Percentiles rank a stretch among this genome's conserved stretches.
These are phyloP conservation scores for Sebastiscus albofasciatus DNA, from an alignment of 2,797 vertebrate genomes.

Conservation along the genomic window DNA sequence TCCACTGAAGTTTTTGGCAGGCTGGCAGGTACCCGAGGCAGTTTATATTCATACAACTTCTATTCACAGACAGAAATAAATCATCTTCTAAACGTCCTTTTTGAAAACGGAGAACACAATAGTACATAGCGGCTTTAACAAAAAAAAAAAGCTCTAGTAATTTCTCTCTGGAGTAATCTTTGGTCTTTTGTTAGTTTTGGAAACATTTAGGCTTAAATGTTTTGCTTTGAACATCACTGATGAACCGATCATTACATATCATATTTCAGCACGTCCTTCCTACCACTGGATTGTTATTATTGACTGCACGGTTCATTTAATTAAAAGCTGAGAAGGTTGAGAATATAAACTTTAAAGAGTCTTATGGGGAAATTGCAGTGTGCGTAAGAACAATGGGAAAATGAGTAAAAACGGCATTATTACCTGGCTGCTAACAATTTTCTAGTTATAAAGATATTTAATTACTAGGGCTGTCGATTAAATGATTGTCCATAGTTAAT, in stretches of 20 bases:
- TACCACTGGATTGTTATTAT: background rate
- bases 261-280: background rate
- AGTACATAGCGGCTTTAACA: constrained; percentile 32
- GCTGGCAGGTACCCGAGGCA: constrained; percentile 48
- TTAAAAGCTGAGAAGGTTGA: background rate
- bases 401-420: background rate
- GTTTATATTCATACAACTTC: constrained; percentile 50
- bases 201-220: constrained; percentile 21
- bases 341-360: constrained; percentile 10
- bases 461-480: background rate
- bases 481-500: too few relatives aligned
- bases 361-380: background rate
- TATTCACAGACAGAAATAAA: constrained; percentile 50
- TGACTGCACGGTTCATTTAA: background rate
- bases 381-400: background rate
- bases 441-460: background rate
- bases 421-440: background rate
- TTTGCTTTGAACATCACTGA: background rate
- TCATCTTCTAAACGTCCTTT: constrained; percentile 32
- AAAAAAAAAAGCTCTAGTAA: constrained; percentile 7
- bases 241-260: background rate
- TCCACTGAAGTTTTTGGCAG: constrained; percentile 53
- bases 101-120: constrained; percentile 36
- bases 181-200: constrained; percentile 17
- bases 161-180: constrained; percentile 32